Percentiles rank a stretch among this genome's conserved stretches.
These are phyloP conservation scores for Erpobdella octoculata DNA, from an alignment of 2,888 invertebrate species.

Conservation along the genomic window DNA sequence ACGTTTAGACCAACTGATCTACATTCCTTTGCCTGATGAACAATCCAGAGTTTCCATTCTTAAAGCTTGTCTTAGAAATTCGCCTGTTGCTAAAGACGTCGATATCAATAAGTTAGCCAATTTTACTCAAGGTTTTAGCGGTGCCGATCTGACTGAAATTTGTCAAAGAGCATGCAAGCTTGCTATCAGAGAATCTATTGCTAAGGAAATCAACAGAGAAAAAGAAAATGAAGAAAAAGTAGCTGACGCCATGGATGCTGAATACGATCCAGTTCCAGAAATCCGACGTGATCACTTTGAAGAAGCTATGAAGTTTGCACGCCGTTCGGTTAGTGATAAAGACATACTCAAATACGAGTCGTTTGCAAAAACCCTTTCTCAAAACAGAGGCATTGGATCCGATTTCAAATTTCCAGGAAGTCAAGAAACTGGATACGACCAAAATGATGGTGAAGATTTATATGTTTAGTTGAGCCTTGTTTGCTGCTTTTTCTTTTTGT, in stretches of 20 bases:
- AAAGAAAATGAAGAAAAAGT: slow-evolving; percentile 68
- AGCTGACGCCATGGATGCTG: not conserved
- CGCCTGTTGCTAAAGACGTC: slow-evolving; percentile 88
- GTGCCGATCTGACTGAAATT: slow-evolving; percentile 97
- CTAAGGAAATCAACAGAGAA: slow-evolving; percentile 84
- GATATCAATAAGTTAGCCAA: slow-evolving; percentile 66
- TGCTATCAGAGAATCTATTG: slow-evolving; percentile 94
- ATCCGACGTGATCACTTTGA: slow-evolving; percentile 95
- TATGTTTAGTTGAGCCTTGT: too few species aligned
- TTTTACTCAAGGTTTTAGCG: slow-evolving; percentile 86
- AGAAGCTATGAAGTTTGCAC: slow-evolving; percentile 96
- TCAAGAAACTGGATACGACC: too few species aligned
- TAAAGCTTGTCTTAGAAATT: slow-evolving; percentile 87
- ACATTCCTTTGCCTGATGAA: slow-evolving; percentile 98
- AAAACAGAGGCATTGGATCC: slow-evolving; percentile 75
- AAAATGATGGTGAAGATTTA: too few species aligned
- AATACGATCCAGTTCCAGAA: slow-evolving; percentile 86
- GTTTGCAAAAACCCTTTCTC: slow-evolving; percentile 99
- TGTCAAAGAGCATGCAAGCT: slow-evolving; percentile 98
- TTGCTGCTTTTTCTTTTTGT: too few species aligned
- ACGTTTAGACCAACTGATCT: slow-evolving; percentile 95
- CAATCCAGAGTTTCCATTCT: slow-evolving; percentile 92
- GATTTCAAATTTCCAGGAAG: too few species aligned
- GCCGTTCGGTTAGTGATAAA: slow-evolving; percentile 95
- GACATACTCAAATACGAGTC: slow-evolving; percentile 99